phyloP scores from a whole-genome alignment of 2,888 invertebrate species.

The Cryptops parisi region DNA sequence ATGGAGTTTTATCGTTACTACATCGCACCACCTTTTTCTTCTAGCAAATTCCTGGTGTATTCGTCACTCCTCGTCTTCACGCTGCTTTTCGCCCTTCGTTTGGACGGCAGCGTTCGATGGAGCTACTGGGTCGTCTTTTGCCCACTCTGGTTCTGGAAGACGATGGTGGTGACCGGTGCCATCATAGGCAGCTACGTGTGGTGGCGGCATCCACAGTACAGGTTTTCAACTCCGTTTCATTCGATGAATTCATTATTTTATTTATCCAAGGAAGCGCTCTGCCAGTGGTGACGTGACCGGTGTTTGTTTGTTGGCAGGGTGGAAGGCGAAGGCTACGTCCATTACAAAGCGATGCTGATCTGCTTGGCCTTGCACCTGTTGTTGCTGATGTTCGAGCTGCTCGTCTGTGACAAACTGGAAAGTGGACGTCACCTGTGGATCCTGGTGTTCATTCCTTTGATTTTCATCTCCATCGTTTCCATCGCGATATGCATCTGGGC shows the following conservation, averaged over 20 bases:
- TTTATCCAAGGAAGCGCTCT: not conserved
- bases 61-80: slow-evolving; percentile 83
- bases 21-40: not conserved
- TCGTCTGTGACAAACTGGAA: slow-evolving; percentile 90
- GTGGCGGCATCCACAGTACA: slow-evolving; percentile 91
- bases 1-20: not conserved
- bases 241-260: not conserved
- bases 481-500: slow-evolving; percentile 97
- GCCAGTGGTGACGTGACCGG: not conserved
- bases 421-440: slow-evolving; percentile 75
- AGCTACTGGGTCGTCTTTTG: slow-evolving; percentile 92
- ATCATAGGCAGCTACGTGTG: slow-evolving; percentile 85
- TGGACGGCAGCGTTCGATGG: slow-evolving; percentile 75
- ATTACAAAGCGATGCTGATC: slow-evolving; percentile 97
- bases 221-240: slow-evolving; percentile 38
- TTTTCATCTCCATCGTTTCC: slow-evolving; percentile 91
- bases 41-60: slow-evolving; percentile 94
- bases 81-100: slow-evolving; percentile 69
- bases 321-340: slow-evolving; percentile 90
- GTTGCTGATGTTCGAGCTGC: slow-evolving; percentile 85
- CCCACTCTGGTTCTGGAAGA: slow-evolving; percentile 96
- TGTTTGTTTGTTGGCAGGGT: slow-evolving; percentile 44
- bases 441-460: slow-evolving; percentile 67
- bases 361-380: slow-evolving; percentile 87
- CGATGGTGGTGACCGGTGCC: slow-evolving; percentile 74